These are phyloP conservation scores for Drosophila tani DNA, from an alignment of 1,140 invertebrate genomes.

Conservation along the genomic window DNA sequence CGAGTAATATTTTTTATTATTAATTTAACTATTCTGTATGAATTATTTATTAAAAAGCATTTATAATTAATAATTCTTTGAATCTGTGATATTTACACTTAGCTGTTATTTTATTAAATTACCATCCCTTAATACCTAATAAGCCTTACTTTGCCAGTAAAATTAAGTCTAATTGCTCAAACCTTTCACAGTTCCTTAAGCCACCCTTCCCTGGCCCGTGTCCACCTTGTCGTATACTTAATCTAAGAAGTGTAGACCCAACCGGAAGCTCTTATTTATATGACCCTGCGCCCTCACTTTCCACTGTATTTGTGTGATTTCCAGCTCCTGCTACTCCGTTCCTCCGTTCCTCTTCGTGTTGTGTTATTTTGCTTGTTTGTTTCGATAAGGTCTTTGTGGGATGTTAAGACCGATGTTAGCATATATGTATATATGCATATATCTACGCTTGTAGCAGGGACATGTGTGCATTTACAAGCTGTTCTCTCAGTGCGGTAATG, in stretches of 20 bases:
- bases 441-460: not conserved
- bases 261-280: constrained; percentile 14
- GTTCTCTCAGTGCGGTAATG: constrained; percentile 43
- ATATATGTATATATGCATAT: constrained; percentile 3
- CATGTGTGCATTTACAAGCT: constrained; percentile 29
- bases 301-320: constrained; percentile 14
- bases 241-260: not conserved
- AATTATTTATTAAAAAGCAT: no score
- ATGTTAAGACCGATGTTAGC: constrained; percentile 25
- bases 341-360: constrained; percentile 4
- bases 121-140: no score
- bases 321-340: not conserved
- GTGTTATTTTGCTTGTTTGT: constrained; percentile 41
- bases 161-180: not conserved
- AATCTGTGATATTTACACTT: no score
- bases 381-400: constrained; percentile 46
- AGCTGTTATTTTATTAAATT: no score
- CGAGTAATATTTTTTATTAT: no score
- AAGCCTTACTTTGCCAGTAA: no score
- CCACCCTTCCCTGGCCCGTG: not conserved
- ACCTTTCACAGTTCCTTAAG: not conserved
- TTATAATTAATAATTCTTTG: no score
- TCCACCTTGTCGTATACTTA: constrained; percentile 12
- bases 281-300: constrained; percentile 14
- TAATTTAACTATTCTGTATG: no score